Evolutionary conservation across 2,888 invertebrate species (phyloP), one percentile per base, ranked within the genome.

Genomic region (Erebia epiphron): DNA sequence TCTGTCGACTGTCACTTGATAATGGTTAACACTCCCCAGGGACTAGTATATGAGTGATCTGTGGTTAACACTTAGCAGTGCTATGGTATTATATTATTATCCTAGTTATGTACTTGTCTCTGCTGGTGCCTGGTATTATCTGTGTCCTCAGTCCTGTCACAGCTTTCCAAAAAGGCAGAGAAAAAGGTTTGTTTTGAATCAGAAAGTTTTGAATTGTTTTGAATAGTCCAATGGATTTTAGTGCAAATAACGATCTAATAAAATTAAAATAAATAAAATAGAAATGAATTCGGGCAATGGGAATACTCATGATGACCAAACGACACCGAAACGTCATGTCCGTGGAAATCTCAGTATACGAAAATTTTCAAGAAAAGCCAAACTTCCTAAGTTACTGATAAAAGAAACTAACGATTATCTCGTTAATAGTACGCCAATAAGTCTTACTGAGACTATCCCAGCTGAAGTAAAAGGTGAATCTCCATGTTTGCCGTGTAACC

Each of bases 401-500:
- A 75, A 67, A 72, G 68, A 41, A 61, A 43, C 52, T 13, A 73
- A 60, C 52, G 18, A 49, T 26, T 68, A 60, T 50, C 46, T 73
- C 50, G 57, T 67, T 35, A 75, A 77, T n/a, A 75, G 77, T 68
- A 85, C 84, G 52, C 85, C 88, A 66, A 80, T 83, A 9, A 80
- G 73, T 64, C 71, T 78, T 18, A 79, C 79, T 70, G 71, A 78
- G 26, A 68, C 76, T 18, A 61, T 70, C 58, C 26, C 9, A 10
- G 67, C 68, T 9, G n/a, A 49, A 49, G 79, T 80, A 11, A 82
- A 81, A 73, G 84, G 87, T 76, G 90, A 90, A 60, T 92, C 92
- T 18, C 89, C 90, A 1, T 86, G 86, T 62, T 79, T 93, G 71
- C 92, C 92, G 5, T 91, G 90, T 56, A 93, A 92, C 80, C 92